Conservation (phyloP, 92 coral and sea anemone species). For the Muricea muricata region DNA sequence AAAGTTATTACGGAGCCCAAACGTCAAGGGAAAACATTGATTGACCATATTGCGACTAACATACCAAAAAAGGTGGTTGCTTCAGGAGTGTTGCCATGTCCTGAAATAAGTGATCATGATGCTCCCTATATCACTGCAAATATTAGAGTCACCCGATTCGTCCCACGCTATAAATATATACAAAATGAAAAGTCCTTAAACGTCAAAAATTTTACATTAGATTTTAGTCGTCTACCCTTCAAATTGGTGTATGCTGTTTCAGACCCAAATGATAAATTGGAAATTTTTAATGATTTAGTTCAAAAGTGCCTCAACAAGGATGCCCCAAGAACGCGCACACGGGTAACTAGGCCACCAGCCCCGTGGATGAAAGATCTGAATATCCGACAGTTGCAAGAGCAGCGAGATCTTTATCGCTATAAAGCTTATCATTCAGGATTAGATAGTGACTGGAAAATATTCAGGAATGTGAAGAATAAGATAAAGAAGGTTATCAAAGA, state of each 20-base stretch:
- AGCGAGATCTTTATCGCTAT: not conserved
- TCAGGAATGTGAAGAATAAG: not conserved
- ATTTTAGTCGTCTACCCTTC: not conserved
- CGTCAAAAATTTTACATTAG: too few relatives aligned
- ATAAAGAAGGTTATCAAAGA: not conserved
- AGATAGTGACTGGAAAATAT: not conserved
- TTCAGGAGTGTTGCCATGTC: not conserved
- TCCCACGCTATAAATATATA: too few relatives aligned
- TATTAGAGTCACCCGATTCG: too few relatives aligned
- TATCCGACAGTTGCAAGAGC: not conserved
- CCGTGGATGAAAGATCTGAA: slow-evolving; percentile 8
- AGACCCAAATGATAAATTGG: not conserved
- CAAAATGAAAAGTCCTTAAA: too few relatives aligned
- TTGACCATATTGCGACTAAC: not conserved
- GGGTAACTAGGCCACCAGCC: too few relatives aligned
- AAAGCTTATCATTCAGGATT: not conserved
- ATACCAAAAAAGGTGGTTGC: not conserved
- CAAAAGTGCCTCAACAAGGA: too few relatives aligned
- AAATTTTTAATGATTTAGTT: too few relatives aligned
- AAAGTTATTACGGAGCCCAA: not conserved
- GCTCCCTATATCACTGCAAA: too few relatives aligned
- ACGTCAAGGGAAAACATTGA: not conserved
- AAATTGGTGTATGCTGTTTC: not conserved
- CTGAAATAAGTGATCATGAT: slow-evolving; percentile 4
- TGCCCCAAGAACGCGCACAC: too few relatives aligned